Evolutionary conservation across 2,797 vertebrate genomes (phyloP).

Genomic region (Crypturellus tataupa): DNA sequence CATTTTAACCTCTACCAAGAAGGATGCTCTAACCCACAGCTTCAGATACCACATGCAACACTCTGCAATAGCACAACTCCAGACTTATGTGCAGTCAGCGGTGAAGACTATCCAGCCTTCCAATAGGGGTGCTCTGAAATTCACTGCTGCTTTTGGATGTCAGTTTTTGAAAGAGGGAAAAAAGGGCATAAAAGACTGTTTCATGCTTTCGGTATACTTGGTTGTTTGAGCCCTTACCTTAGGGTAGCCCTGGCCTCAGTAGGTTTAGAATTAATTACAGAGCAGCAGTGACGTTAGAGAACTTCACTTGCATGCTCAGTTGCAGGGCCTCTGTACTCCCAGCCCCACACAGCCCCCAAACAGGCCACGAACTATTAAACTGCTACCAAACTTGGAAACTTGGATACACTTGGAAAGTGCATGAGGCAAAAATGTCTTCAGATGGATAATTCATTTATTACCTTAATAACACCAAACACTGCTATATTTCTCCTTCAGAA

Average conservation of each 20-base stretch:
- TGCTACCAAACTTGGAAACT: background rate
- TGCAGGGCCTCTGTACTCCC: background rate
- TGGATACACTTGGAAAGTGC: background rate
- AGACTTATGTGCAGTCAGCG: background rate
- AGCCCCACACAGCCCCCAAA: background rate
- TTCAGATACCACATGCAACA: background rate
- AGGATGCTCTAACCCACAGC: background rate
- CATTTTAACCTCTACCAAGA: too few relatives aligned
- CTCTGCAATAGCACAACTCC: background rate
- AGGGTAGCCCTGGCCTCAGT: background rate
- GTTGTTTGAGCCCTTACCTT: background rate
- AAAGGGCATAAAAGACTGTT: background rate
- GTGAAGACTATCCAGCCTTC: background rate
- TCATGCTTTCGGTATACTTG: background rate
- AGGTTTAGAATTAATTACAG: background rate
- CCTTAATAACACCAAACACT: background rate
- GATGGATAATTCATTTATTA: background rate
- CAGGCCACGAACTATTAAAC: background rate
- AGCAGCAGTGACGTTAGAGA: background rate
- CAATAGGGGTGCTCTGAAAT: background rate
- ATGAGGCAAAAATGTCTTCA: background rate
- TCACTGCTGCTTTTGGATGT: background rate
- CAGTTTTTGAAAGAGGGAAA: background rate
- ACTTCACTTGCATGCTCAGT: background rate
- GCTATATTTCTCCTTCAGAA: background rate